Conservation (phyloP, 2,888 invertebrate species). For the Apodemia zela region DNA sequence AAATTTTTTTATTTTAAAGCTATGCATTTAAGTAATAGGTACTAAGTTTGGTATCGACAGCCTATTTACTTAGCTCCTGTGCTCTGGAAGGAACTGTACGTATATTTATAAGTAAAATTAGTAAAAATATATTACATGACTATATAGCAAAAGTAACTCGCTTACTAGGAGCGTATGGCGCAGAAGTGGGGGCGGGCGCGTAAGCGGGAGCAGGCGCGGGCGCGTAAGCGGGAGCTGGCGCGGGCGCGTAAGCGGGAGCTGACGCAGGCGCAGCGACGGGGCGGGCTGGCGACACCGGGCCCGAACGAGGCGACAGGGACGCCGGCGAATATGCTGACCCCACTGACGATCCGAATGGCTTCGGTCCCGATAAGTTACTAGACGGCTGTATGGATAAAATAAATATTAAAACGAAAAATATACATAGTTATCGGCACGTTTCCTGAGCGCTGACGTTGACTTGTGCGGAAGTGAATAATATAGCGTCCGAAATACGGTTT, state of each 20-base stretch:
- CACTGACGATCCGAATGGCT: slow-evolving; percentile 82
- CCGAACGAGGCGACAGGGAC: slow-evolving; percentile 73
- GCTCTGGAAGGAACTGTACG: neutral
- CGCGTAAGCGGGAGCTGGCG: slow-evolving; percentile 36
- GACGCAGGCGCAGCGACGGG: slow-evolving; percentile 47
- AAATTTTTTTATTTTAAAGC: too few relatives aligned
- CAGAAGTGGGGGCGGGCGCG: slow-evolving; percentile 39
- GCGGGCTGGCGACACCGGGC: slow-evolving; percentile 73
- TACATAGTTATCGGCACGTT: too few relatives aligned
- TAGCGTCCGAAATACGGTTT: too few relatives aligned
- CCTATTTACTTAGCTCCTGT: too few relatives aligned
- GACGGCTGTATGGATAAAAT: slow-evolving; percentile 54
- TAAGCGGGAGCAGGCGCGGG: slow-evolving; percentile 32
- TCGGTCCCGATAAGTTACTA: slow-evolving; percentile 79
- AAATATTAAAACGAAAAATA: slow-evolving; percentile 5
- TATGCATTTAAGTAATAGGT: too few relatives aligned
- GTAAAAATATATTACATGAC: neutral
- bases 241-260: slow-evolving; percentile 41
- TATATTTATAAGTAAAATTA: neutral
- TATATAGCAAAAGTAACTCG: slow-evolving; percentile 75
- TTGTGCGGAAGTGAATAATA: too few relatives aligned
- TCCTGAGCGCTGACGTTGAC: too few relatives aligned
- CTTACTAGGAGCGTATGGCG: slow-evolving; percentile 73
- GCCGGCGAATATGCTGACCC: slow-evolving; percentile 74
- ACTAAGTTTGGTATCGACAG: too few relatives aligned